phyloP scores from a whole-genome alignment of 2,888 invertebrate species.

The Drosophila macrospina region DNA sequence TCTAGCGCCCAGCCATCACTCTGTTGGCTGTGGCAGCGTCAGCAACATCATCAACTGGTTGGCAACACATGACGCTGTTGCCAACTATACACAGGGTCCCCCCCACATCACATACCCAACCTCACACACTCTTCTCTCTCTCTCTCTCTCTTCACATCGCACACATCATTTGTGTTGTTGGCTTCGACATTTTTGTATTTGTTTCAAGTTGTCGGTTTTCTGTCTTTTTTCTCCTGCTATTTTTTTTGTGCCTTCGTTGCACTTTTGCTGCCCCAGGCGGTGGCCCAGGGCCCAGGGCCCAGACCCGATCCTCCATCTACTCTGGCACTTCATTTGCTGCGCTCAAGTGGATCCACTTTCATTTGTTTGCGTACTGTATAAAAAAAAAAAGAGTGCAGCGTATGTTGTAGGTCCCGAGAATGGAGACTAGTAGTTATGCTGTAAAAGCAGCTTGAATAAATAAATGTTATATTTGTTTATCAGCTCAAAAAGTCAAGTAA shows the following conservation, averaged over 20 bases:
- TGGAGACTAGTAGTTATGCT: neutral
- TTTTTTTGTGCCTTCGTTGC: constrained; percentile 80
- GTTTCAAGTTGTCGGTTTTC: constrained; percentile 63
- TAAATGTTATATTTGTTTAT: no score
- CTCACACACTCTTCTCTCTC: constrained; percentile 8
- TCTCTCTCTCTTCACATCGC: constrained; percentile 15
- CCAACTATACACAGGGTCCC: constrained; percentile 47
- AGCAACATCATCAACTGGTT: constrained; percentile 82
- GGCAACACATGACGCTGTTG: constrained; percentile 71
- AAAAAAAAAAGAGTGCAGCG: constrained; percentile 27
- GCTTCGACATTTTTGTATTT: constrained; percentile 76
- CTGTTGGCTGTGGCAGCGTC: constrained; percentile 64
- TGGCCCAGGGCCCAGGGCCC: constrained; percentile 16
- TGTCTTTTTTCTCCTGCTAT: constrained; percentile 16
- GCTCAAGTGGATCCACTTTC: constrained; percentile 83
- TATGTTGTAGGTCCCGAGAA: neutral
- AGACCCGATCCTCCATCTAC: constrained; percentile 50
- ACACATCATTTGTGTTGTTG: constrained; percentile 72
- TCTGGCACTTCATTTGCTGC: constrained; percentile 80
- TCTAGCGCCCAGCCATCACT: no score
- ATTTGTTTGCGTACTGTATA: constrained; percentile 77
- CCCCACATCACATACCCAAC: constrained; percentile 4
- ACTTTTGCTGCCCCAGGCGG: constrained; percentile 73
- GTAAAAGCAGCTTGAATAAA: neutral
- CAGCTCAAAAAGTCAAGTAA: no score